phyloP scores from a whole-genome alignment of 1,140 invertebrate genomes.

The Magallana ariakensis region DNA sequence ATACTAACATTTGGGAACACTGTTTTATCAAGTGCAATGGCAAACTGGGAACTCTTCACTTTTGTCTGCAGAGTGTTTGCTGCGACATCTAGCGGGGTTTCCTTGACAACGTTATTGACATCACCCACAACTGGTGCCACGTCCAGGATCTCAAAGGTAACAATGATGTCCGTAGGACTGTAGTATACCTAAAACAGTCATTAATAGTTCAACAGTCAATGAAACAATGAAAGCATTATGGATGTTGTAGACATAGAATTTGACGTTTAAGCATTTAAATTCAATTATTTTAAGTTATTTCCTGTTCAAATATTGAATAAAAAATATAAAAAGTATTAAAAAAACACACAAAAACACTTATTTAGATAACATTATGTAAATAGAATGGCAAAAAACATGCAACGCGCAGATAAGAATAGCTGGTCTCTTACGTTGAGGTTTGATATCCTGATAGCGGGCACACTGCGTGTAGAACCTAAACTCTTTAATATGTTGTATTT shows the following conservation, averaged over 20 bases:
- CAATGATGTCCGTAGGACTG: conserved; percentile 52
- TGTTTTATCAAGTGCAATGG: conserved; percentile 46
- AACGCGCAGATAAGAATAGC: too few relatives aligned
- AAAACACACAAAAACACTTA: too few relatives aligned
- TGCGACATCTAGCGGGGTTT: conserved; percentile 58
- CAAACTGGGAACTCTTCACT: conserved; percentile 54
- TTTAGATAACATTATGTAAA: neutral
- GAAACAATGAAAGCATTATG: too few relatives aligned
- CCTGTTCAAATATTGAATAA: too few relatives aligned
- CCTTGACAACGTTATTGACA: conserved; percentile 52
- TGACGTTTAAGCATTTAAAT: too few relatives aligned
- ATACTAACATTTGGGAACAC: conserved; percentile 58
- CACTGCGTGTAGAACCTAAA: conserved; percentile 44
- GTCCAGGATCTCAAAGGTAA: conserved; percentile 68
- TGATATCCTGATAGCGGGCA: conserved; percentile 61
- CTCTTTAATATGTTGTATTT: conserved; percentile 62
- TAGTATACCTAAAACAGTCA: conserved; percentile 50
- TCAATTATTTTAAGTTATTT: too few relatives aligned
- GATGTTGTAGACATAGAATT: too few relatives aligned
- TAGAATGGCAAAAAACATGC: neutral
- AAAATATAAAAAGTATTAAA: too few relatives aligned
- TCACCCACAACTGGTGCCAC: conserved; percentile 62
- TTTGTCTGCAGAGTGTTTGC: conserved; percentile 54
- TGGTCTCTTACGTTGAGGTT: conserved; percentile 57
- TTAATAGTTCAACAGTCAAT: too few relatives aligned